Conservation (phyloP, 2,888 invertebrate genomes). For the Iphiclides podalirius region DNA sequence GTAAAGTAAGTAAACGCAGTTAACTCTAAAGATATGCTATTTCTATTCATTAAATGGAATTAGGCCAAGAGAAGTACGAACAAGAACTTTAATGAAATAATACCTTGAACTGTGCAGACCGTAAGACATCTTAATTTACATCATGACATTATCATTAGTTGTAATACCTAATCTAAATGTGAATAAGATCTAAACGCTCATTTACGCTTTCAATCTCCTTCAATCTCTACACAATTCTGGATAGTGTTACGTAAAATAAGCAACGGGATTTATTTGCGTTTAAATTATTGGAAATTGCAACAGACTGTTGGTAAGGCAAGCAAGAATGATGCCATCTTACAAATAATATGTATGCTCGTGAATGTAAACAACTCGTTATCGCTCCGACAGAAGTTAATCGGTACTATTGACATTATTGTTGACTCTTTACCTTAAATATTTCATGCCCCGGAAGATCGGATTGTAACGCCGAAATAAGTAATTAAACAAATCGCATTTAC, state of each 20-base stretch:
- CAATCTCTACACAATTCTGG: no score
- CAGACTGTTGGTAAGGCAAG: conserved; percentile 1
- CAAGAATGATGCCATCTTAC: conserved; percentile 16
- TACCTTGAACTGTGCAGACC: conserved; percentile 4
- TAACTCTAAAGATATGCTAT: background rate
- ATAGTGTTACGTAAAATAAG: no score
- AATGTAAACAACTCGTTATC: conserved; percentile 20
- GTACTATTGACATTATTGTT: background rate
- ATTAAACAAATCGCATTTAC: no score
- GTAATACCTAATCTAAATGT: background rate
- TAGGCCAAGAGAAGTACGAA: conserved; percentile 10
- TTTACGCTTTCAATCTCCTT: no score
- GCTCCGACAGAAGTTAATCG: background rate
- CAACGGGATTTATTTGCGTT: no score
- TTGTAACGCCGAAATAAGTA: no score
- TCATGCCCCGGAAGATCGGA: conserved; percentile 2
- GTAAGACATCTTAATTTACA: no score
- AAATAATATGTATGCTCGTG: background rate
- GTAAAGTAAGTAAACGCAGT: no score
- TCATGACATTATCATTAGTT: no score
- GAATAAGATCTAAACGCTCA: background rate
- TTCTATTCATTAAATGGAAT: conserved; percentile 6
- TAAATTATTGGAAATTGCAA: background rate
- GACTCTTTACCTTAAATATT: conserved; percentile 14
- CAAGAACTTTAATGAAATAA: background rate